These are phyloP conservation scores for Ridgeia piscesae DNA, from an alignment of 1,140 invertebrate genomes.

Conservation along the genomic window DNA sequence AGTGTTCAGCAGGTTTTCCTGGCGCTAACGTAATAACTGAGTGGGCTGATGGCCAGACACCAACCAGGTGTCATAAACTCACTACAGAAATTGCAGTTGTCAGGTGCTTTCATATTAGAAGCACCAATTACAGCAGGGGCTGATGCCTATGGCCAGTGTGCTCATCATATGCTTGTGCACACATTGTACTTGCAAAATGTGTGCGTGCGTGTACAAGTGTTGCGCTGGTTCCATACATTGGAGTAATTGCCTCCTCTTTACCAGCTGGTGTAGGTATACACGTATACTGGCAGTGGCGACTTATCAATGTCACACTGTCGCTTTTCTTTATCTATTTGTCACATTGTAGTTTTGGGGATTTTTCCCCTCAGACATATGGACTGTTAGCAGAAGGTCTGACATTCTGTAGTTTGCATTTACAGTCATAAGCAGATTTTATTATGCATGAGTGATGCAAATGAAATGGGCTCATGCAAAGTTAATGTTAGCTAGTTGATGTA, in stretches of 20 bases:
- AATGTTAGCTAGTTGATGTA: no score
- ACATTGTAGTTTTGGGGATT: no score
- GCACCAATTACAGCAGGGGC: background rate
- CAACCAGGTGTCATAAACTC: slow-evolving; percentile 6
- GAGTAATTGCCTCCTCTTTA: background rate
- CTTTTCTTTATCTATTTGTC: no score
- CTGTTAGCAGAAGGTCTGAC: no score
- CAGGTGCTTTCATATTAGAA: background rate
- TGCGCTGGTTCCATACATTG: background rate
- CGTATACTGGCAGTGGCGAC: background rate
- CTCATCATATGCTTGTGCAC: background rate
- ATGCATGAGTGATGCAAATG: no score
- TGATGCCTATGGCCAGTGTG: background rate
- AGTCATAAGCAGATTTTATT: no score
- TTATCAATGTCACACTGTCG: no score
- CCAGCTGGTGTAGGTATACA: background rate
- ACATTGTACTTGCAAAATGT: no score
- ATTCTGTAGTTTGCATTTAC: no score
- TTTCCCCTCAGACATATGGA: no score
- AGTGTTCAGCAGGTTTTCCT: slow-evolving; percentile 6
- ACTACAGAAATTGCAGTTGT: background rate
- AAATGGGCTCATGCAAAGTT: no score
- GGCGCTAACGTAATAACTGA: background rate
- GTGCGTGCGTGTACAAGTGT: no score
- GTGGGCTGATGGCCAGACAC: background rate